A percentile compares a stretch with the other conserved stretches of the same genome.
Conservation (phyloP, 2,888 invertebrate genomes). For the Aelia acuminata region DNA sequence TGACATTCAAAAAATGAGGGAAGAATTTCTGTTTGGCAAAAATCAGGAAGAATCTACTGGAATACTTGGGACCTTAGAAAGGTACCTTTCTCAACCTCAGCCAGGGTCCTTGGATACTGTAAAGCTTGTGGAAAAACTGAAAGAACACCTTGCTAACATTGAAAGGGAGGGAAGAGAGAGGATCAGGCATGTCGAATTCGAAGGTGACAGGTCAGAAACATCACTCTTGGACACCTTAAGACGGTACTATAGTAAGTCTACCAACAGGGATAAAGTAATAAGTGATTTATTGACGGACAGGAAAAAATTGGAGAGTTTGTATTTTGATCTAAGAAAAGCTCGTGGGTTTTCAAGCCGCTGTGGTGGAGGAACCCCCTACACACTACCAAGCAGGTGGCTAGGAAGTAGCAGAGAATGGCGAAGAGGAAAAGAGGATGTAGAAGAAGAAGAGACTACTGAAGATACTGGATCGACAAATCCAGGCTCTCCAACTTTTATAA, state of each 20-base stretch:
- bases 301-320: conserved; percentile 80
- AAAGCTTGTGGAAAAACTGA: conserved; percentile 77
- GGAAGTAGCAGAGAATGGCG: conserved; percentile 70
- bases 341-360: conserved; percentile 73
- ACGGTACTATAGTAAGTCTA: conserved; percentile 77
- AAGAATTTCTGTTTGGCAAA: conserved; percentile 76
- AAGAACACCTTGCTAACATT: conserved; percentile 73
- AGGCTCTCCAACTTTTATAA: conserved; percentile 77
- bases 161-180: conserved; percentile 60
- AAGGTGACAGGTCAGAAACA: conserved; percentile 72
- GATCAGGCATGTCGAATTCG: conserved; percentile 67
- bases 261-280: conserved; percentile 79
- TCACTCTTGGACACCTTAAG: conserved; percentile 78
- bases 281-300: conserved; percentile 82
- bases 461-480: conserved; percentile 66
- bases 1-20: conserved; percentile 78
- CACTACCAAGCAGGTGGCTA: conserved; percentile 50
- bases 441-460: conserved; percentile 65
- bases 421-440: conserved; percentile 62
- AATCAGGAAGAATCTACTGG: conserved; percentile 72
- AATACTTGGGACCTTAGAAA: conserved; percentile 77
- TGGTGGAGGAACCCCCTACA: conserved; percentile 62
- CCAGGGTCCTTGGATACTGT: conserved; percentile 72
- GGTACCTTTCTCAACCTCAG: conserved; percentile 72
- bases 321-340: conserved; percentile 80